Base-by-base conservation (phyloP, 2,888 invertebrate genomes). In the Papilio elwesi region DNA sequence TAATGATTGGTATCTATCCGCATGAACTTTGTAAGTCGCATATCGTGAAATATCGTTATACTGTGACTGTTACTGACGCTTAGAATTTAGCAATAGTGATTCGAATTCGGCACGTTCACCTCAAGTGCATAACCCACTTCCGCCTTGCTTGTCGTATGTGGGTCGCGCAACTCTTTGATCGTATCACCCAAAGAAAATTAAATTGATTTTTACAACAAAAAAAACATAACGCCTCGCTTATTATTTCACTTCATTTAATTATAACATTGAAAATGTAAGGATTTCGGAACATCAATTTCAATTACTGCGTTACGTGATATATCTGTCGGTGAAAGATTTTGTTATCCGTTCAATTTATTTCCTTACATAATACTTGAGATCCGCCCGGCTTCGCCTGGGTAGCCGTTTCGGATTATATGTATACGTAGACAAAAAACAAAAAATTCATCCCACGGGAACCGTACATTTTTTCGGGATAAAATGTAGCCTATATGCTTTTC, bases 121-220 rank as follows among this genome's bases (percentile, higher is more conserved):
- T 26, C 73, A 73, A 49, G 47, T 65, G 57, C 68, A 48, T 67
- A 71, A 63, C 68, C 63, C 51, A 64, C 55, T 73, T 73, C 69
- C 73, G 68, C 65, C 49, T 65, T 65, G 26, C 55, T 72, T 64
- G 49, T 62, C 66, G 67, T 64, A 63, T 51, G 68, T 72, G 52
- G 72, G 64, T 68, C 71, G 49, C 38, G 65, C 36, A 71, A 53
- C 49, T 49, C 68, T 64, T 49, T 48, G 71, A 71, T 71, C 16
- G 52, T 71, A 68, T 71, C 67, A 47, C 8, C 49, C 36, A 55
- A 65, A 26, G 48, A 12, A 59, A 43, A 26, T 26, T 52, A 62
- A 47, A 57, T 71, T 66, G 67, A 66, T 68, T 68, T 59, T 38
- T 68, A 59, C 59, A 64, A 64, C n/a, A 49, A 16, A 48, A 48